Conservation (phyloP, 2,113 vertebrate species). For the Callospermophilus lateralis region DNA sequence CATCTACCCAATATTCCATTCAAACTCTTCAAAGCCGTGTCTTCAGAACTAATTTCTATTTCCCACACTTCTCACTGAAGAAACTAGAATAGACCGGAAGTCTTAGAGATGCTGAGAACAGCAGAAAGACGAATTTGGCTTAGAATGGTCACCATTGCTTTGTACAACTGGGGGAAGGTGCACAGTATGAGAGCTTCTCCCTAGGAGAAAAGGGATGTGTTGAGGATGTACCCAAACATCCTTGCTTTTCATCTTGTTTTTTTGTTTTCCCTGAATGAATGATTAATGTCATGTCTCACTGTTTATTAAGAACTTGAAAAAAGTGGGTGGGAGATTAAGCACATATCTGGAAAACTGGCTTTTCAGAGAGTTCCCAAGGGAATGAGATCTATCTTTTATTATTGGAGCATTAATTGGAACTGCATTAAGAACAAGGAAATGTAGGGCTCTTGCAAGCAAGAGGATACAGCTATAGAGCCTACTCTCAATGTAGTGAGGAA, state of each 20-base stretch:
- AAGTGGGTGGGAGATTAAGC: neutral
- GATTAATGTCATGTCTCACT: neutral
- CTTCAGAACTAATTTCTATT: neutral
- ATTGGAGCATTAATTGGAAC: neutral
- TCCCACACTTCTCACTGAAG: neutral
- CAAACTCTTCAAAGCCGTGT: neutral
- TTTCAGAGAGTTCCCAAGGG: too few species aligned
- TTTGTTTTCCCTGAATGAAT: too few species aligned
- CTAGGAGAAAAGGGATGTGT: neutral
- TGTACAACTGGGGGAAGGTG: neutral
- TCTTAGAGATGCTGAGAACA: too few species aligned
- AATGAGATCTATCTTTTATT: neutral
- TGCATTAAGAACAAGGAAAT: neutral
- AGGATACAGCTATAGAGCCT: neutral
- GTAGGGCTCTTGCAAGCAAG: neutral
- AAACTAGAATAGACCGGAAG: too few species aligned
- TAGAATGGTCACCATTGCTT: neutral
- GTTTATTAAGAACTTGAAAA: neutral
- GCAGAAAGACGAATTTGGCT: too few species aligned
- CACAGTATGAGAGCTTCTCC: neutral
- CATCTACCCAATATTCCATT: too few species aligned
- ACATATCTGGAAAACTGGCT: neutral
- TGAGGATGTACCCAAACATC: neutral
- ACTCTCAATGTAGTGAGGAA: too few species aligned
- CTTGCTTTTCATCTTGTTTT: neutral